Evolutionary conservation across 2,888 invertebrate genomes (phyloP), one percentile per base, ranked within the genome.

Genomic region (Silvanus unidentatus): DNA sequence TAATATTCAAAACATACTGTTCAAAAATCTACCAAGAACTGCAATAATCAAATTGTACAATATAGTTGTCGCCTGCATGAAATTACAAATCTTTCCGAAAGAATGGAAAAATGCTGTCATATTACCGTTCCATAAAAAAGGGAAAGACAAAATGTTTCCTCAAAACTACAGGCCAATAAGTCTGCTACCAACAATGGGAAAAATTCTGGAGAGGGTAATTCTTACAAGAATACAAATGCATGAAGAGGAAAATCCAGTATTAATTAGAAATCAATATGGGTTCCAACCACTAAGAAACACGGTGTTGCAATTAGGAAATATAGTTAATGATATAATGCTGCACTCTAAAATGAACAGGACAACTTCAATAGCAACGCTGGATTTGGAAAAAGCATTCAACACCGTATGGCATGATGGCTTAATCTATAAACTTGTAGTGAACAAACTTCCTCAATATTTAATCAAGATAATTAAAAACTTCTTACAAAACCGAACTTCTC

Each of bases 141-240:
- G 30, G 11, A 43, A 43, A 39, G 22, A 12, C 8, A 12, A 10
- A 28, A 22, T 11, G 1, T 6, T 29, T n/a, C 14, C 39, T 39
- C n/a, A 5, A 2, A 43, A 11, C 16, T 43, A 43, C 16, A 27
- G 43, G n/a, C 43, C 43, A 11, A 43, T 43, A 10, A 43, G 43
- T 37, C 16, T 43, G 16, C 16, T 43, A 10, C 27, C 15, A n/a
- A 16, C 15, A 5, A 29, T 43, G 1, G 15, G 29, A 8, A 43
- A 43, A 32, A 39, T 43, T 13, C 9, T 37, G 13, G 43, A 43
- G 39, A 43, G 16, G 16, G 15, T 39, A 16, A 42, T 42, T 16
- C 29, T 35, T 15, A 35, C 13, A 22, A 15, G 34, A 15, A 9
- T 36, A 37, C 12, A 15, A 14, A 9, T 15, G 15, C 16, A 27